Evolutionary conservation across 2,113 vertebrate species (phyloP), one percentile per base, ranked within the genome.

Genomic region (Syrrhaptes paradoxus): DNA sequence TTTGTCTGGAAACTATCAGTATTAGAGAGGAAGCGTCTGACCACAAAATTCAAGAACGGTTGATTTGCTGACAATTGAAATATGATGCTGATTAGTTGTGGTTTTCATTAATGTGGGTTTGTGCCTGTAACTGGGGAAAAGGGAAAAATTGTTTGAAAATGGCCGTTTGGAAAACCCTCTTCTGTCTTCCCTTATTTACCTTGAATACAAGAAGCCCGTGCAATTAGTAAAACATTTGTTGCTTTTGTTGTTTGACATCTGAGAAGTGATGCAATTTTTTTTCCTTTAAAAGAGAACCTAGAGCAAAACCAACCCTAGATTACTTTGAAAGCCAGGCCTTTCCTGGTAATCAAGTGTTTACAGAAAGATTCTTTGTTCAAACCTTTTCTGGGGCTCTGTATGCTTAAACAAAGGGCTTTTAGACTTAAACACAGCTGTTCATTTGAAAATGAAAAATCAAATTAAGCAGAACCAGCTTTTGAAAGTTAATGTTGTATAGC

Each of bases 341-440:
- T 97, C 96, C 95, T 97, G 93, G 98, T 95, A 97, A 97, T 96
- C 97, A 95, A 97, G 97, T 97, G 97, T 97, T 97, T 97, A 97
- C 97, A 97, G 96, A 97, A 93, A 95, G 92, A 95, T 81, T 96
- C 97, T 98, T 97, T 97, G 97, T 98, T 97, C 97, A 71, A 95
- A 93, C 92, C 95, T 96, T 96, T 97, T 97, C 96, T 97, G 95
- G 83, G 85, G 91, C 95, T 95, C 96, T 97, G 97, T 97, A 97
- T 97, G 97, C 95, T 97, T 97, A 98, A 98, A 98, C 98, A 98
- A 98, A 98, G 97, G 95, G 84, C 96, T 98, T 97, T 97, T 95
- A 97, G 97, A 97, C 97, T 97, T 98, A 97, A 98, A 98, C 98
- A 98, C 98, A 98, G 98, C 98, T 98, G 98, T 98, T 97, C 97